Conservation (phyloP, 2,888 invertebrate genomes). For the Neoascia interrupta region DNA sequence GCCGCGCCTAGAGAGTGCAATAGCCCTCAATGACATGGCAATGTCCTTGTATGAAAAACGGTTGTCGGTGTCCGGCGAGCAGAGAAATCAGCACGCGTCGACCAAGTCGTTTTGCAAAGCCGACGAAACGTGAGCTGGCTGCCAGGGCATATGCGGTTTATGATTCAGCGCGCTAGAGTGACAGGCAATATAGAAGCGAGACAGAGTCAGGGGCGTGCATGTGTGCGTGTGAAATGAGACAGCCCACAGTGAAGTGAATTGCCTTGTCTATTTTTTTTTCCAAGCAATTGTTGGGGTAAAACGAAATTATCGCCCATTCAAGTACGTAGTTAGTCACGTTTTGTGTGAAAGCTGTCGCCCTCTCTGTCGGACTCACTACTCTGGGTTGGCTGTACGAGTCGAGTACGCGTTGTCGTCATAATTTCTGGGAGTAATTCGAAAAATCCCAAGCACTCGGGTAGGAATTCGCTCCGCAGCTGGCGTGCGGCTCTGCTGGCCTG, state of each 20-base stretch:
- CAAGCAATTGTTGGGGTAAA: too few relatives aligned
- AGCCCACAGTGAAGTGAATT: conserved; percentile 7
- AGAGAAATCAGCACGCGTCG: conserved; percentile 66
- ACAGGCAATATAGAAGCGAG: not conserved
- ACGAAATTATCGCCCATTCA: too few relatives aligned
- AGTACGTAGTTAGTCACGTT: too few relatives aligned
- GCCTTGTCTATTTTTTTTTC: too few relatives aligned
- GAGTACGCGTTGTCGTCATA: too few relatives aligned
- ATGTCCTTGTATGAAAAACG: conserved; percentile 80
- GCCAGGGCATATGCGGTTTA: not conserved
- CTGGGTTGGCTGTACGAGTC: too few relatives aligned
- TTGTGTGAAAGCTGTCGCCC: too few relatives aligned
- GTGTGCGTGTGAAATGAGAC: conserved; percentile 15
- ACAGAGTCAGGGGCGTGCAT: not conserved
- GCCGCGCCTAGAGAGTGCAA: conserved; percentile 19
- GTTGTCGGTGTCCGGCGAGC: conserved; percentile 76
- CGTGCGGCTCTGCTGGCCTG: conserved; percentile 68
- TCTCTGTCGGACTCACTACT: conserved; percentile 20
- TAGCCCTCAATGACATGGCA: conserved; percentile 74
- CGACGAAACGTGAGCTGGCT: not conserved
- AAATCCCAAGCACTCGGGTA: conserved; percentile 43
- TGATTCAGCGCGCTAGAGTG: not conserved
- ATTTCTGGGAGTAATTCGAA: conserved; percentile 39
- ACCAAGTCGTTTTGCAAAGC: not conserved
- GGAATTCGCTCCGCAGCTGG: conserved; percentile 24